Evolutionary conservation across 2,113 vertebrate genomes (phyloP), one percentile per base, ranked within the genome.

Genomic region (Pelvicachromis taeniatus): DNA sequence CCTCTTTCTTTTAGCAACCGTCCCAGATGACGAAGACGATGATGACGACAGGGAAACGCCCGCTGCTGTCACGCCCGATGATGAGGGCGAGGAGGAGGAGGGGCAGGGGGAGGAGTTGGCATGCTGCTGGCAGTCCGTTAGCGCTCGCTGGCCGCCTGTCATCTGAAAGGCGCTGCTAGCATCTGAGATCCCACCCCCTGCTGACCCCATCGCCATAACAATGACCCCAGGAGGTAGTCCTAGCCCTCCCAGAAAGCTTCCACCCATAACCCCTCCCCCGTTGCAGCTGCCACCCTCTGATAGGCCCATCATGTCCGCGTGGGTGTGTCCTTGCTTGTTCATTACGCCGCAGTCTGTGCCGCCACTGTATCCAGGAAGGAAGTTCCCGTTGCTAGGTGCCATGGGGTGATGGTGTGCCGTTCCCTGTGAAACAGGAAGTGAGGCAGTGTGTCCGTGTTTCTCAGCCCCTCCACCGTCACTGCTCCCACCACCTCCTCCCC

Each of bases 161-260:
- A 98, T 98, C 92, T 98, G 97, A 95, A 99, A 98, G 83, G 97
- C 97, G 93, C 97, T 98, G 65, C 92, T 80, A 2, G 91, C 85
- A 86, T 98, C 97, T 73, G 97, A 89, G 58, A 95, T 95, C 19
- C 93, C 94, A 2, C 92, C 90, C 10, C 90, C 95, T 3, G 97
- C 96, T 2, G 97, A 97, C 87, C 97, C 97, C 86, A 97, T 97
- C 11, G 98, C 97, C 98, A 99, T 99, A 92, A 99, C 97, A 79
- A 99, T 98, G 92, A 99, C 97, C 88, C 98, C 98, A 0, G 98
- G 98, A 45, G 98, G 98, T 94, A 99, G 93, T 83, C 97, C 97
- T 88, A 99, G 95, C 75, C 97, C 97, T 87, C 97, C 97, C 59
- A 97, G 95, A 86, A 98, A 98, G 88, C 97, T 95, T 42, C 97